phyloP scores from a whole-genome alignment of 2,888 invertebrate genomes.

The Nezara viridula region DNA sequence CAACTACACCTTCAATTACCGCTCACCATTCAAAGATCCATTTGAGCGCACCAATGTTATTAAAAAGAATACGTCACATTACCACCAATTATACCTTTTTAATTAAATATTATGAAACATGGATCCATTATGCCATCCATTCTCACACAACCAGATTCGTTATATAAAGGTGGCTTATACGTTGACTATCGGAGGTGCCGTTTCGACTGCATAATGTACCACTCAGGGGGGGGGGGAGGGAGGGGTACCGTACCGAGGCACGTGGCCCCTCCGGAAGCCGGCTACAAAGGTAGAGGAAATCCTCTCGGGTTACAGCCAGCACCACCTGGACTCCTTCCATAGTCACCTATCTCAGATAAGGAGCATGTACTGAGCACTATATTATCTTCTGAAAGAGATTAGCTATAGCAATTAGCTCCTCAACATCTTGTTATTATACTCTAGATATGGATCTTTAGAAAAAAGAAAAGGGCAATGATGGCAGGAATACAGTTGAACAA shows the following conservation, averaged over 20 bases:
- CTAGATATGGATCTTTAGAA: neutral
- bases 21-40: too few species aligned
- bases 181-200: neutral
- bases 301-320: neutral
- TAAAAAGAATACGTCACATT: too few species aligned
- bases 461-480: too few species aligned
- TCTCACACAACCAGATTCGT: neutral
- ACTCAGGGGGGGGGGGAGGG: neutral
- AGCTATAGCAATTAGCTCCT: neutral
- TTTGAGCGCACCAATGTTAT: too few species aligned
- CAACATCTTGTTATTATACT: neutral
- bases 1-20: too few species aligned
- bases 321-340: constrained; percentile 14
- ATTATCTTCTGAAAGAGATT: neutral
- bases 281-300: constrained; percentile 38
- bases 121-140: neutral
- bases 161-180: neutral
- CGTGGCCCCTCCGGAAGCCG: constrained; percentile 44
- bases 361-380: neutral
- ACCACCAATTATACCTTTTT: too few species aligned
- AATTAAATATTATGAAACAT: neutral
- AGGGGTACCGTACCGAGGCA: neutral
- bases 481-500: neutral
- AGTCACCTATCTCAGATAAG: neutral
- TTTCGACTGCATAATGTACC: neutral